Conservation (phyloP, 1,140 invertebrate species). For the Neodiprion lecontei region DNA sequence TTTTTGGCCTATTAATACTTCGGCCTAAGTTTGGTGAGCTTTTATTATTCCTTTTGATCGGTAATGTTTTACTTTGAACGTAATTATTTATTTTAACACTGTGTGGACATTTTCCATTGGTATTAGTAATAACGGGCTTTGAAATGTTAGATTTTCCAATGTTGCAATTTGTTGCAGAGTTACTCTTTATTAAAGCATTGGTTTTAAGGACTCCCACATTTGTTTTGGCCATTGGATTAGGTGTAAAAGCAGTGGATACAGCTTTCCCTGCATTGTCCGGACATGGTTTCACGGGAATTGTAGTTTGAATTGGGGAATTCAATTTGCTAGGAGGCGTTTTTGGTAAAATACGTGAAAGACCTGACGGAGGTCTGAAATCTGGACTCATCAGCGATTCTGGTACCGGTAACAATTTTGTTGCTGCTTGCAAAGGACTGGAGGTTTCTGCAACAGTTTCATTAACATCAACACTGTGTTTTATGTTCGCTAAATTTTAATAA, state of each 20-base stretch:
- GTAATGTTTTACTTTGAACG: constrained; percentile 52
- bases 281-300: constrained; percentile 43
- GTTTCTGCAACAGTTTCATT: constrained; percentile 40
- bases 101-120: constrained; percentile 50
- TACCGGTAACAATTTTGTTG: constrained; percentile 84
- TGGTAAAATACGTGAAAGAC: constrained; percentile 47
- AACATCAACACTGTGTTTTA: constrained; percentile 10
- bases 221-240: constrained; percentile 49
- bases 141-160: constrained; percentile 45
- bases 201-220: constrained; percentile 40
- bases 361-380: constrained; percentile 70
- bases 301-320: constrained; percentile 51
- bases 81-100: constrained; percentile 58
- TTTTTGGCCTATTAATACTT: constrained; percentile 44
- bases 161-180: constrained; percentile 48
- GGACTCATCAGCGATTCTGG: constrained; percentile 86
- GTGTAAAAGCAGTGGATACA: constrained; percentile 48
- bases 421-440: constrained; percentile 75
- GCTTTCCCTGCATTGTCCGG: constrained; percentile 44
- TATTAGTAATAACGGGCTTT: constrained; percentile 46
- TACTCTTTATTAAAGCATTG: constrained; percentile 48
- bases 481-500: no score
- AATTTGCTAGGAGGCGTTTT: constrained; percentile 53
- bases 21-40: constrained; percentile 50
- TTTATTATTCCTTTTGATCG: constrained; percentile 42